These are phyloP conservation scores for Drosophila kokeensis DNA, from an alignment of 2,888 invertebrate species.

Conservation along the genomic window DNA sequence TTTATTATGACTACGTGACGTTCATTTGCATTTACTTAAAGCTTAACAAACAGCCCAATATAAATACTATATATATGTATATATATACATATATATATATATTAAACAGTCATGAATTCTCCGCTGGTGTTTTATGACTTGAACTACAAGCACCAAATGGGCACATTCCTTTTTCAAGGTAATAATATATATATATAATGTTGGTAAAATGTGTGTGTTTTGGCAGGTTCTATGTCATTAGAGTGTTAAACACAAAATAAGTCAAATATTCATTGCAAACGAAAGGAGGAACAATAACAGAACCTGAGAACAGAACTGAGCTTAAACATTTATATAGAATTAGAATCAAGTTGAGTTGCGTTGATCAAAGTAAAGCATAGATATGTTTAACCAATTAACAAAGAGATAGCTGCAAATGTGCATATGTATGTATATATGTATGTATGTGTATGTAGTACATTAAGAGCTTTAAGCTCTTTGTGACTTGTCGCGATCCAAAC, in stretches of 20 bases:
- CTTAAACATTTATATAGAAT: neutral
- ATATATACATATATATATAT: neutral
- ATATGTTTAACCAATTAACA: neutral
- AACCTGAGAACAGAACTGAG: neutral
- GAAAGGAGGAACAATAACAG: neutral
- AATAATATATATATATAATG: neutral
- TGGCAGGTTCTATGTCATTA: neutral
- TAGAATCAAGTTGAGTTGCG: neutral
- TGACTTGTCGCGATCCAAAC: neutral
- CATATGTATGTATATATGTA: neutral
- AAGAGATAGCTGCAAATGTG: neutral
- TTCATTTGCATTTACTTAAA: slow-evolving; percentile 21
- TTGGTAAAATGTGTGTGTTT: neutral
- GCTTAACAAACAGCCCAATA: neutral
- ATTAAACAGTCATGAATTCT: slow-evolving; percentile 17
- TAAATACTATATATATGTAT: neutral
- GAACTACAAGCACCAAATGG: neutral
- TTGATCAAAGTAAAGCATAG: neutral
- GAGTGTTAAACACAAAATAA: neutral
- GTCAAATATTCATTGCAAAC: neutral
- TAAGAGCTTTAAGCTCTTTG: neutral
- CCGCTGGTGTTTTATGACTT: neutral
- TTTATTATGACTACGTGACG: slow-evolving; percentile 45
- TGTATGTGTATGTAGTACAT: neutral
- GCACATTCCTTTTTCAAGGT: neutral